Conservation (phyloP, 2,113 vertebrate species). For the Oryzias javanicus region DNA sequence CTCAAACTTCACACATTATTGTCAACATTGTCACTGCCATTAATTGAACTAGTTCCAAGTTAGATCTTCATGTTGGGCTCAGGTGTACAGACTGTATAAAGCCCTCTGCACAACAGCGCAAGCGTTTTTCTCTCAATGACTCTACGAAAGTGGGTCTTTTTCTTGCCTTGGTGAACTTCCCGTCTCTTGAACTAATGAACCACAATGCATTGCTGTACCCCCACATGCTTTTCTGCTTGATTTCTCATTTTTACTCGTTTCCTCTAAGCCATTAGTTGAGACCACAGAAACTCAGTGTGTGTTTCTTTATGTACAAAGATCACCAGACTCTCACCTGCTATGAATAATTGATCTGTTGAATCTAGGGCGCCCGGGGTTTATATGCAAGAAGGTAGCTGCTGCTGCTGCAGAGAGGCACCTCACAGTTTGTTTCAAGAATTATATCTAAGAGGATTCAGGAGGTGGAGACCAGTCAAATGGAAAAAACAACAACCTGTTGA, state of each 20-base stretch:
- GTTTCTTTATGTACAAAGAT: conserved; percentile 37
- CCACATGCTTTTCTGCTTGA: conserved; percentile 45
- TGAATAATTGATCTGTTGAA: conserved; percentile 77
- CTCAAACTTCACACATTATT: not conserved
- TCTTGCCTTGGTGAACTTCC: conserved; percentile 33
- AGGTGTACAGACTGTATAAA: not conserved
- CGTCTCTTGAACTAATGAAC: conserved; percentile 55
- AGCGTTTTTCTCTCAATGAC: conserved; percentile 11
- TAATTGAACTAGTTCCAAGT: not conserved
- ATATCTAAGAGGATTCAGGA: conserved; percentile 18
- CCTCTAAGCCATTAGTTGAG: conserved; percentile 53
- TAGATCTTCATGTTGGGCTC: not conserved
- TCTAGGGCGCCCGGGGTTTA: conserved; percentile 67
- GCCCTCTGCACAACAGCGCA: not conserved
- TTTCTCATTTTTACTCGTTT: conserved; percentile 45
- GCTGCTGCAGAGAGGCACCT: conserved; percentile 41
- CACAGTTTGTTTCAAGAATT: conserved; percentile 34
- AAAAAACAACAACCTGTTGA: conserved; percentile 27
- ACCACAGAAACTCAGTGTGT: conserved; percentile 27
- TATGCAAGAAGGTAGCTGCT: conserved; percentile 63
- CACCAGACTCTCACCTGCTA: conserved; percentile 68
- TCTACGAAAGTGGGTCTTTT: conserved; percentile 14
- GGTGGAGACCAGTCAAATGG: conserved; percentile 28
- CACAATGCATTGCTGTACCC: conserved; percentile 23
- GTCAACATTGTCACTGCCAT: not conserved